Evolutionary conservation across 2,113 vertebrate genomes (phyloP), one percentile per base, ranked within the genome.

Genomic region (Origma solitaria): DNA sequence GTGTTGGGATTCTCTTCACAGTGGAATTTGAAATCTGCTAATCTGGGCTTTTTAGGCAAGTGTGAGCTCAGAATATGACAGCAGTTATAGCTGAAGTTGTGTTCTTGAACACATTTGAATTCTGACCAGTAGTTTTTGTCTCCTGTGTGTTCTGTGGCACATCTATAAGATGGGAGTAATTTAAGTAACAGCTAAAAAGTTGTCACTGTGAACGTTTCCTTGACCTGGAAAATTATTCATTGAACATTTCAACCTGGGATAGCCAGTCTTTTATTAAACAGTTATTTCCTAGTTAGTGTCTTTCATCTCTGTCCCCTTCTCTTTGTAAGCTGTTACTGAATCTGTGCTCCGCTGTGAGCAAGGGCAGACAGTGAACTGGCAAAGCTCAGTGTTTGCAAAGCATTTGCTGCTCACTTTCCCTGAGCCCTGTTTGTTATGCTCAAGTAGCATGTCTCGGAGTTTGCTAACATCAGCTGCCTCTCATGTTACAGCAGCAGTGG

Each of bases 401-500:
- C 13, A 8, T 76, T 82, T 61, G 58, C 75, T 96, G 92, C 75
- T 79, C 27, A 11, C 61, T 82, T 84, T 80, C 37, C 45, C 51
- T 3, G 6, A 89, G 53, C 83, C 40, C 23, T 78, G 3, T 87
- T 92, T 86, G 47, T 79, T 90, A 14, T 45, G 37, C 68, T 95
- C 70, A 58, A 73, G 61, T 69, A 73, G 66, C 61, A 3, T 35
- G 40, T 12, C 15, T 57, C 22, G 69, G 57, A 87, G 72, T 81
- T 83, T 83, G 31, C 50, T 88, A 42, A 92, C 65, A 61, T 70
- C 65, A 64, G 54, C 69, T 82, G 23, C 37, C 54, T 93, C 88
- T 97, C 64, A 17, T 8, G 2, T 96, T 96, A n/a, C 80, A 76
- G 45, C 78, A 86, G 72, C 57, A 88, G 33, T 50, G 66, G 83